These are phyloP conservation scores for Saccostrea echinata DNA, from an alignment of 1,140 invertebrate species.

Conservation along the genomic window DNA sequence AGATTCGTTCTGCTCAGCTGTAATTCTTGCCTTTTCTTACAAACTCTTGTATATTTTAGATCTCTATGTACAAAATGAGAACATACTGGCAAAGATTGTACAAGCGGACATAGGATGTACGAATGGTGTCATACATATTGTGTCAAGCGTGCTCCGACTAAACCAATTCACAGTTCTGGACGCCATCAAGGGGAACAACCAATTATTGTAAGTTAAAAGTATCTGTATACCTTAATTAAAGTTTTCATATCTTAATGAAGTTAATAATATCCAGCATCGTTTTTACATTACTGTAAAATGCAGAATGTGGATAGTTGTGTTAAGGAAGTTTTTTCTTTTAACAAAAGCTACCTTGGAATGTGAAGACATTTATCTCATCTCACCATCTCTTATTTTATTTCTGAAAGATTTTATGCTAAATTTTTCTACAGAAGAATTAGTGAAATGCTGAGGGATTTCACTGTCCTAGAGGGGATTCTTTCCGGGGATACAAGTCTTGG, in stretches of 20 bases:
- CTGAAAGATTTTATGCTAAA: neutral
- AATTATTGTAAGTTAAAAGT: slow-evolving; percentile 63
- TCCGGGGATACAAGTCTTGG: slow-evolving; percentile 41
- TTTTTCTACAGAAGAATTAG: neutral
- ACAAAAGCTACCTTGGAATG: too few relatives aligned
- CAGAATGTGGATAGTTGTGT: too few relatives aligned
- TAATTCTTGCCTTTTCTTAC: neutral
- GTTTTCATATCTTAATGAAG: too few relatives aligned
- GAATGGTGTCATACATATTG: slow-evolving; percentile 83
- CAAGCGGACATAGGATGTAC: slow-evolving; percentile 80
- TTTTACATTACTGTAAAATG: too few relatives aligned
- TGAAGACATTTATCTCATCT: too few relatives aligned
- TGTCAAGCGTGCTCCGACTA: slow-evolving; percentile 80
- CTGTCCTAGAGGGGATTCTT: slow-evolving; percentile 52
- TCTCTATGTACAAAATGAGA: slow-evolving; percentile 81
- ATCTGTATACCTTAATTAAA: too few relatives aligned
- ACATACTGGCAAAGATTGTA: slow-evolving; percentile 81
- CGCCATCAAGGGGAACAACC: slow-evolving; percentile 66
- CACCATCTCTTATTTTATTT: too few relatives aligned
- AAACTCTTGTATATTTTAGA: neutral
- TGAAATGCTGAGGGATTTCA: slow-evolving; percentile 27
- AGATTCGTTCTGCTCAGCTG: too few relatives aligned
- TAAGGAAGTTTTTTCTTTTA: too few relatives aligned
- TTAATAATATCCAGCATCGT: too few relatives aligned
- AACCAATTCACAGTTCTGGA: slow-evolving; percentile 72